Percentiles rank a stretch among this genome's conserved stretches.
phyloP scores from a whole-genome alignment of 1,140 invertebrate genomes.

The Scaptomyza montana region DNA sequence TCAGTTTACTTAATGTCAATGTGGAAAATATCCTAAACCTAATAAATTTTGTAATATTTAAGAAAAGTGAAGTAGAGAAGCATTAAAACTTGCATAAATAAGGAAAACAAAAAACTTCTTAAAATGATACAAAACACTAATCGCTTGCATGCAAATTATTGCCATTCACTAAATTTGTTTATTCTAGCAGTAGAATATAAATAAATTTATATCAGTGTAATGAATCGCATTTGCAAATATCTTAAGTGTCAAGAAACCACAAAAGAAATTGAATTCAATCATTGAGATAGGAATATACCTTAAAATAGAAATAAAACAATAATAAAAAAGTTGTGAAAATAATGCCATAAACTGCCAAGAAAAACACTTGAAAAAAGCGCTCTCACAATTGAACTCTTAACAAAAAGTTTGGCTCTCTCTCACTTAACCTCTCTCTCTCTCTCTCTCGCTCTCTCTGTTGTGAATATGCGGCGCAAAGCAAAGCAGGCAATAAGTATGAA shows the following conservation, averaged over 20 bases:
- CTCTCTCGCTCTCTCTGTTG: conserved; percentile 60
- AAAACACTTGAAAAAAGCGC: neutral
- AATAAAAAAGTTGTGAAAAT: conserved; percentile 17
- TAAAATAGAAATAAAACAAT: neutral
- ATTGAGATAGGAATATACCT: neutral
- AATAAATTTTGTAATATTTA: too few species aligned
- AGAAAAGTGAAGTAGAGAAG: too few species aligned
- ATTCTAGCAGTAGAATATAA: neutral
- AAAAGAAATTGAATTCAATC: neutral
- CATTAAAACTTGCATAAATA: too few species aligned
- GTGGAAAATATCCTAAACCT: too few species aligned
- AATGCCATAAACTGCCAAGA: neutral
- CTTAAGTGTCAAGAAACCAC: neutral
- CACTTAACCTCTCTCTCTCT: neutral
- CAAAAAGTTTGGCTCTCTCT: conserved; percentile 5
- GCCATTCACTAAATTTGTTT: too few species aligned
- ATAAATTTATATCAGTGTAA: too few species aligned
- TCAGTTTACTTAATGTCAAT: too few species aligned
- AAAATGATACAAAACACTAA: too few species aligned
- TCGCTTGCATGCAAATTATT: too few species aligned
- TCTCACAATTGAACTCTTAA: conserved; percentile 1
- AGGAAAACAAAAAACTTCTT: too few species aligned
- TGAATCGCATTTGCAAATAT: too few species aligned
- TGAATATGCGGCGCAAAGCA: conserved; percentile 67
- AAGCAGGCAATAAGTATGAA: conserved; percentile 32